Percentiles rank a stretch among this genome's conserved stretches.
phyloP scores from a whole-genome alignment of 2,888 invertebrate genomes.

The Fabriciana adippe region DNA sequence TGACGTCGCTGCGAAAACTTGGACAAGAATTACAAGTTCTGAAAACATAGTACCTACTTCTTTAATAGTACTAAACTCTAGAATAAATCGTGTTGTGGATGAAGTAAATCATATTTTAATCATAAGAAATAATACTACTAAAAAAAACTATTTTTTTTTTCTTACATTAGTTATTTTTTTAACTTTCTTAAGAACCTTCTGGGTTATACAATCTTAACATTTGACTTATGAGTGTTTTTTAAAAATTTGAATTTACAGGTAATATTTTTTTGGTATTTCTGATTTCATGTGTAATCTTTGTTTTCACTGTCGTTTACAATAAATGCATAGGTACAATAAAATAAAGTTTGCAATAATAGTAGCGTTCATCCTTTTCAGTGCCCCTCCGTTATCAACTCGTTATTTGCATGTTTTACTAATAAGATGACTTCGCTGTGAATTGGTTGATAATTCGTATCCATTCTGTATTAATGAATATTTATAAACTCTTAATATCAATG shows the following conservation, averaged over 20 bases:
- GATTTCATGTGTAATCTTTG: background rate
- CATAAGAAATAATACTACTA: background rate
- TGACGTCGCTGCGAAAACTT: slow-evolving; percentile 27
- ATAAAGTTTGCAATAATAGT: background rate
- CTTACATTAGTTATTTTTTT: too few relatives aligned
- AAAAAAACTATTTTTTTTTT: too few relatives aligned
- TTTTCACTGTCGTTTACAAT: slow-evolving; percentile 2
- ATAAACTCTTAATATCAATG: slow-evolving; percentile 8
- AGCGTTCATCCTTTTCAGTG: slow-evolving; percentile 28
- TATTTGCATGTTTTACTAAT: slow-evolving; percentile 35
- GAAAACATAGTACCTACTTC: slow-evolving; percentile 26
- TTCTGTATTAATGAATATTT: slow-evolving; percentile 28
- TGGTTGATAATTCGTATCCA: slow-evolving; percentile 30
- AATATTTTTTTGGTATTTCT: too few relatives aligned
- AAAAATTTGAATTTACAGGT: background rate
- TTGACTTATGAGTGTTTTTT: background rate
- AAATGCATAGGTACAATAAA: background rate
- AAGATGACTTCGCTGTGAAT: slow-evolving; percentile 27
- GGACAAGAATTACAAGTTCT: slow-evolving; percentile 28
- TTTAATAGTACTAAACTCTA: slow-evolving; percentile 10
- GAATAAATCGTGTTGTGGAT: slow-evolving; percentile 1
- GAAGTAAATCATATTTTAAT: background rate
- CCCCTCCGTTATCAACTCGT: slow-evolving; percentile 29
- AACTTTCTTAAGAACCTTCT: too few relatives aligned
- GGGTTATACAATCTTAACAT: too few relatives aligned